Base-by-base conservation (phyloP, 2,888 invertebrate genomes). In the Apomyelois bistriatella region DNA sequence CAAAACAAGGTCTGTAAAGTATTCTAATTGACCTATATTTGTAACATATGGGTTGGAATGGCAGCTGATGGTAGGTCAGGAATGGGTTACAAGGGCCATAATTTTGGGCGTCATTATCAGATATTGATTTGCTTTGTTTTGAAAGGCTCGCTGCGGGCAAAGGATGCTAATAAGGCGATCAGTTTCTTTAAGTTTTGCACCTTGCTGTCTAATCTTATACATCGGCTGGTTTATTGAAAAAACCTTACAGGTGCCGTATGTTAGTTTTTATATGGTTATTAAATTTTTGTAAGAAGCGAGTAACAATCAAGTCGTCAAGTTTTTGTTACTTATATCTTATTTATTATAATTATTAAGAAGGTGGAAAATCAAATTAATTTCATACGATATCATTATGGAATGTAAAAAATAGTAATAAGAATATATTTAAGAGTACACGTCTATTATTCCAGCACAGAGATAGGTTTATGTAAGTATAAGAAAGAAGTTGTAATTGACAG, bases 1-100 rank as follows among this genome's bases (percentile, higher is more conserved):
- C 10, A 43, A 37, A 52, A 28, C 37, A 5, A 36, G 15, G 9
- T 30, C 15, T 36, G n/a, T 12, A 17, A 10, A 9, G 9, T 36
- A 51, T 62, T 73, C 65, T 80, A 83, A 84, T 73, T 85, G 82
- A 84, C 82, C 84, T 76, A 85, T 76, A 85, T 87, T 74, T 72
- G 82, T 77, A 84, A 69, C 80, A 85, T 83, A 83, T 82, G 79
- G 83, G 77, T 79, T 69, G 72, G 55, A 60, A 58, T 68, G 70
- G 80, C 88, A 88, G 87, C 83, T 89, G 89, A 82, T 74, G 68
- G 76, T 82, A 82, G 81, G 80, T 77, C 75, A 80, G 77, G 76
- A 73, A 80, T 82, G 79, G 76, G 77, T 80, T 81, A 76, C 71
- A 64, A 72, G 74, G 72, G 68, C 77, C 74, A 80, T 85, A 79